These are phyloP conservation scores for Adoxophyes honmai DNA, from an alignment of 1,140 invertebrate species.

Conservation along the genomic window DNA sequence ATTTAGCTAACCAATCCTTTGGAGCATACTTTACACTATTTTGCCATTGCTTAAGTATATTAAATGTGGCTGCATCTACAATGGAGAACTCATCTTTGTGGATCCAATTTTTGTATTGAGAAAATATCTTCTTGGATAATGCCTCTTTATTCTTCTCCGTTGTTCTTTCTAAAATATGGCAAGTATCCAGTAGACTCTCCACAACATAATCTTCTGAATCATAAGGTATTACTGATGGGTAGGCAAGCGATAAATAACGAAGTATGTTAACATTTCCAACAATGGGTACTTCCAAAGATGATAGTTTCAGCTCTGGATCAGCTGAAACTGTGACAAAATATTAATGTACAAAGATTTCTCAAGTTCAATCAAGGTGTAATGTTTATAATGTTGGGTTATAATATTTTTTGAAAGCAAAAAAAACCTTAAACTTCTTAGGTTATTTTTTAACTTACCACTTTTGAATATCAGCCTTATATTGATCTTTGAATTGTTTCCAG, in stretches of 20 bases:
- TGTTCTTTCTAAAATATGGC: slow-evolving; percentile 71
- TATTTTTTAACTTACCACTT: slow-evolving; percentile 80
- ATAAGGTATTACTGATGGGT: slow-evolving; percentile 54
- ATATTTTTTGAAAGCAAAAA: too few relatives aligned
- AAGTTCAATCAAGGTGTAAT: too few relatives aligned
- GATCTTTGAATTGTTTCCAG: slow-evolving; percentile 47
- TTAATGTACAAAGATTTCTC: slow-evolving; percentile 3
- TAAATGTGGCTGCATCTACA: slow-evolving; percentile 80
- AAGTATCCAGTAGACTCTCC: slow-evolving; percentile 80
- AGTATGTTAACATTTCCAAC: slow-evolving; percentile 78
- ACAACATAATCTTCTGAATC: slow-evolving; percentile 57
- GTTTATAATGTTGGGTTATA: too few relatives aligned
- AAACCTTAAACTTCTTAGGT: too few relatives aligned
- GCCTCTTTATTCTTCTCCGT: slow-evolving; percentile 53
- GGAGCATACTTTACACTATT: slow-evolving; percentile 48
- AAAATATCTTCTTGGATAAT: slow-evolving; percentile 47
- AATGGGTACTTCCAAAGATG: slow-evolving; percentile 63
- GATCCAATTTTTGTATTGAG: slow-evolving; percentile 44
- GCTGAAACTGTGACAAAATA: slow-evolving; percentile 75
- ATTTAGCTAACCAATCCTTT: slow-evolving; percentile 52
- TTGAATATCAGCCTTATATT: slow-evolving; percentile 87
- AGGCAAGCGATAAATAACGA: slow-evolving; percentile 69
- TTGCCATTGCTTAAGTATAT: slow-evolving; percentile 76
- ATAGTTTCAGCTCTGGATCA: slow-evolving; percentile 67
- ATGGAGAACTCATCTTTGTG: slow-evolving; percentile 68